Evolutionary conservation across 2,797 vertebrate genomes (phyloP).

Genomic region (Hapalemur alaotrensis): DNA sequence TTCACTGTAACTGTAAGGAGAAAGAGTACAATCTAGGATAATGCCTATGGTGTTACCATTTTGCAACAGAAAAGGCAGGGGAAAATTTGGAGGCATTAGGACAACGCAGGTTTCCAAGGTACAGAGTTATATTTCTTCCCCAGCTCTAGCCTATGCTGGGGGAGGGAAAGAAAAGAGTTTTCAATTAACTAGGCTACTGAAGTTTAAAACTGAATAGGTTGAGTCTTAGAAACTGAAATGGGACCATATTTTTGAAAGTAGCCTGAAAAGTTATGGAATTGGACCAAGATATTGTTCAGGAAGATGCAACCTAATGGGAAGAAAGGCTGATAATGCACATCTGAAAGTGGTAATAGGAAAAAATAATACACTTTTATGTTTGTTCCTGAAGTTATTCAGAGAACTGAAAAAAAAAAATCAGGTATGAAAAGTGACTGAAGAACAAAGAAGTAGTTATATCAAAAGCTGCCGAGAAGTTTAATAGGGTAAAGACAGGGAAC

Average conservation of each 20-base stretch:
- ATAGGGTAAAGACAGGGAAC: neutral
- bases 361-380: neutral
- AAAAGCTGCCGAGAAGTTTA: neutral
- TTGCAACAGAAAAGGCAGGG: neutral
- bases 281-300: neutral
- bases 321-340: neutral
- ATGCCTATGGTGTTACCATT: neutral
- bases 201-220: neutral
- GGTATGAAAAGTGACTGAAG: neutral
- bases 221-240: neutral
- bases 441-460: neutral
- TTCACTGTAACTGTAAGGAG: neutral
- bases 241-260: neutral
- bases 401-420: neutral
- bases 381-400: neutral
- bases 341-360: neutral
- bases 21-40: neutral
- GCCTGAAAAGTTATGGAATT: neutral
- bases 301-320: neutral
- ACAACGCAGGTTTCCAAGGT: neutral
- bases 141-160: neutral
- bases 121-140: neutral
- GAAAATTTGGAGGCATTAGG: neutral
- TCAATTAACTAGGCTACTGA: neutral
- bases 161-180: neutral